phyloP scores from a whole-genome alignment of 2,888 invertebrate genomes.

The Petrolisthes cinctipes region DNA sequence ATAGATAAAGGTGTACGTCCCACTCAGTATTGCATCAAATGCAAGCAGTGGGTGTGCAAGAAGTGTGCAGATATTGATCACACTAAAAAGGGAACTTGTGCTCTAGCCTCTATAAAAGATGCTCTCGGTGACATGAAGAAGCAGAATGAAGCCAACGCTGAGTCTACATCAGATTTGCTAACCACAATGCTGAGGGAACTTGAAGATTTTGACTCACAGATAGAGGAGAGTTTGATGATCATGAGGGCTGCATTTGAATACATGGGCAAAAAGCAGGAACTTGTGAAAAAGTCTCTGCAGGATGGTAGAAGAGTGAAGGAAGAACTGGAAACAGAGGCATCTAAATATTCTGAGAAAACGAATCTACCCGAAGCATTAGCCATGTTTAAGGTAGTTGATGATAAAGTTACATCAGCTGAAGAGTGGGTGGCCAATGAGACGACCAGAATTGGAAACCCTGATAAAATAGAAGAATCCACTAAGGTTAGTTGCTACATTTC shows the following conservation, averaged over 20 bases:
- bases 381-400: not conserved
- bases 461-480: not conserved
- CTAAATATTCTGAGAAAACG: not conserved
- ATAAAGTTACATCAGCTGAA: not conserved
- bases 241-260: conserved; percentile 14
- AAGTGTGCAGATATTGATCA: conserved; percentile 26
- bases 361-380: conserved; percentile 19
- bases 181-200: not conserved
- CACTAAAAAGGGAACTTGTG: not conserved
- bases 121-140: conserved; percentile 22
- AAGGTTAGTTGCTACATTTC: not conserved
- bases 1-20: not conserved
- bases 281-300: not conserved
- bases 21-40: not conserved
- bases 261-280: conserved; percentile 9
- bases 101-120: conserved; percentile 10
- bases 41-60: conserved; percentile 25
- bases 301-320: not conserved
- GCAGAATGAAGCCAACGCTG: not conserved
- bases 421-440: not conserved
- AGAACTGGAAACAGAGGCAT: not conserved
- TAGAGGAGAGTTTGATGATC: not conserved
- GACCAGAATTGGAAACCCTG: not conserved
- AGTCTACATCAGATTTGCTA: not conserved
- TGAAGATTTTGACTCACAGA: not conserved